Evolutionary conservation across 2,797 vertebrate genomes (phyloP).

Genomic region (Anabacerthia variegaticeps): DNA sequence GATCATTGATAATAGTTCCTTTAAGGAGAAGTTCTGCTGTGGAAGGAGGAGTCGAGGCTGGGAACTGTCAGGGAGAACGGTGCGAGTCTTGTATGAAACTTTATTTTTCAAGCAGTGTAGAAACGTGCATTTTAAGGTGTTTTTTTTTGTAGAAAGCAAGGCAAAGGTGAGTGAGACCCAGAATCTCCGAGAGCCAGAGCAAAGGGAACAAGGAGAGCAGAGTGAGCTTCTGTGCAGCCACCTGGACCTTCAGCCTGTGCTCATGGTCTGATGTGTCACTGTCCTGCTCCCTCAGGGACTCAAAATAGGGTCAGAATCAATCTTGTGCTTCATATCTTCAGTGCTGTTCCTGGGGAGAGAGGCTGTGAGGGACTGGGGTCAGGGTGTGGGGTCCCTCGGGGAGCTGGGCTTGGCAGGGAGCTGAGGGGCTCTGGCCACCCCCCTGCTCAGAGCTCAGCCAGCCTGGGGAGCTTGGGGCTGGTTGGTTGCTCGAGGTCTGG

Average conservation of each 20-base stretch:
- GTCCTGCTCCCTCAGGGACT: not conserved
- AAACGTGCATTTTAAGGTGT: not conserved
- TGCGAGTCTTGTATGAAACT: fast-evolving
- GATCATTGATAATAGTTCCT: fast-evolving
- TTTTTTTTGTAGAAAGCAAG: not conserved
- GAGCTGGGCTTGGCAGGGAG: not conserved
- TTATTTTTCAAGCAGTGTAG: fast-evolving
- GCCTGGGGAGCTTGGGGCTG: not conserved
- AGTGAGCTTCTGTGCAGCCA: not conserved
- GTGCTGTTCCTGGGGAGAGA: not conserved
- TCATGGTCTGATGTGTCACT: not conserved
- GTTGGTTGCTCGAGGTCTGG: not conserved
- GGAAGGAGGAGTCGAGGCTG: not conserved
- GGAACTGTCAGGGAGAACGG: not conserved
- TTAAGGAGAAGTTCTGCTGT: not conserved
- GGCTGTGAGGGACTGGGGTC: not conserved
- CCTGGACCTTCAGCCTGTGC: not conserved
- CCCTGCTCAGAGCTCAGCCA: not conserved
- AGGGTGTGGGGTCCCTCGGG: fast-evolving
- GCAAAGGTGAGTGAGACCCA: not conserved
- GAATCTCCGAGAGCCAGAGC: too few species aligned
- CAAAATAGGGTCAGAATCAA: fast-evolving
- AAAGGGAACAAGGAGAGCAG: fast-evolving
- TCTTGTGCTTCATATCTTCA: fast-evolving
- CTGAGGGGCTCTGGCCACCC: not conserved